A percentile compares a stretch with the other conserved stretches of the same genome.
phyloP scores from a whole-genome alignment of 1,140 invertebrate species.

The Pachyrhynchus sulphureomaculatus region DNA sequence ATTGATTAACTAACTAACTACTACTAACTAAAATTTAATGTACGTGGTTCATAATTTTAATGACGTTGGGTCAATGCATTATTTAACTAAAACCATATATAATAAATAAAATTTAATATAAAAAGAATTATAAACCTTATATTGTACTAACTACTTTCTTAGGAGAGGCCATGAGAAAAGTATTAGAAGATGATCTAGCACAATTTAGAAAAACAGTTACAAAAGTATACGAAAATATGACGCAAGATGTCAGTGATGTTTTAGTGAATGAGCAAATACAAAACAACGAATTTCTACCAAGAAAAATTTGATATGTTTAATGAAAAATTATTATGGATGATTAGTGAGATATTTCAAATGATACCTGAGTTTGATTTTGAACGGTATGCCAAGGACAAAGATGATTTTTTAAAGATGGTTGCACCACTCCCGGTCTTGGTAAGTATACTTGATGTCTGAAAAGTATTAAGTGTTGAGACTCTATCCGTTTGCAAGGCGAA shows the following conservation, averaged over 20 bases:
- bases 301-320: slow-evolving; percentile 35
- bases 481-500: too few relatives aligned
- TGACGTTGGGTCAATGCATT: too few relatives aligned
- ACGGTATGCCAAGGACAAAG: slow-evolving; percentile 31
- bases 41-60: too few relatives aligned
- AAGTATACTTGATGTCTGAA: too few relatives aligned
- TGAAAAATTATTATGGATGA: slow-evolving; percentile 42
- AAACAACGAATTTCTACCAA: slow-evolving; percentile 37
- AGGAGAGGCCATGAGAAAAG: slow-evolving; percentile 36
- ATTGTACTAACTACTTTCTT: neutral
- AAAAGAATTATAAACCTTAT: too few relatives aligned
- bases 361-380: slow-evolving; percentile 47
- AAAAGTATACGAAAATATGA: slow-evolving; percentile 49
- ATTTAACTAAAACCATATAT: too few relatives aligned
- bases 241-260: slow-evolving; percentile 48
- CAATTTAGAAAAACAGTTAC: slow-evolving; percentile 42
- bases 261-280: slow-evolving; percentile 49
- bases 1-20: too few relatives aligned
- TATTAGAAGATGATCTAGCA: slow-evolving; percentile 41
- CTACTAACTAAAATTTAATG: too few relatives aligned
- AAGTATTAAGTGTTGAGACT: too few relatives aligned
- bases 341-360: slow-evolving; percentile 43
- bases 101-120: too few relatives aligned
- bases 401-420: slow-evolving; percentile 35
- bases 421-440: slow-evolving; percentile 38